Percentiles rank a stretch among this genome's conserved stretches.
These are phyloP conservation scores for Arnoldichthys spilopterus DNA, from an alignment of 2,797 vertebrate species.

Conservation along the genomic window DNA sequence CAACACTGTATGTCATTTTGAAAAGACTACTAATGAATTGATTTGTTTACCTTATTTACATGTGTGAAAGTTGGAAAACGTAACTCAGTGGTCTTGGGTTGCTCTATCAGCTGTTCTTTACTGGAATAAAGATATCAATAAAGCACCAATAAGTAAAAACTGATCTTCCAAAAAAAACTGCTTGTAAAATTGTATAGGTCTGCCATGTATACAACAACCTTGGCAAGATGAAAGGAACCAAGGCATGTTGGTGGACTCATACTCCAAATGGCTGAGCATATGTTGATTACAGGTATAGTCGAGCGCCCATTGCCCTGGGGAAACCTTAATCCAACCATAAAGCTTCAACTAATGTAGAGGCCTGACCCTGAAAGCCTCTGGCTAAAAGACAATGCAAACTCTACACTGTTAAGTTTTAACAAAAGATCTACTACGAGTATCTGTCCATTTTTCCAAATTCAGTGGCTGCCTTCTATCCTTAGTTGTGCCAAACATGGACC, in stretches of 20 bases:
- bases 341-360: not conserved
- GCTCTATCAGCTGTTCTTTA: not conserved
- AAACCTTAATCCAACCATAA: not conserved
- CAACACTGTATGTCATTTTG: not conserved
- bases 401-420: not conserved
- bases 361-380: not conserved
- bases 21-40: not conserved
- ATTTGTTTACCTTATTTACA: not conserved
- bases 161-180: not conserved
- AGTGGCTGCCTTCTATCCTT: not conserved
- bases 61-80: not conserved
- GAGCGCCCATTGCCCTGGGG: not conserved
- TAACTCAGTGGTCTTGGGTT: too few relatives aligned
- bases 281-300: not conserved
- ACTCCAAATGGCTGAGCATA: not conserved
- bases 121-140: not conserved
- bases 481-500: not conserved
- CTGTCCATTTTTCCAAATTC: not conserved
- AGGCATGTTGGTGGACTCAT: not conserved
- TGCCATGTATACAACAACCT: not conserved
- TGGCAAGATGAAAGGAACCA: not conserved
- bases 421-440: not conserved
- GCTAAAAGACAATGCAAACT: conserved; percentile 6
- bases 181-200: not conserved
- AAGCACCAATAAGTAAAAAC: not conserved